These are phyloP conservation scores for Zosterops pallidus DNA, from an alignment of 2,113 vertebrate genomes.

Conservation along the genomic window DNA sequence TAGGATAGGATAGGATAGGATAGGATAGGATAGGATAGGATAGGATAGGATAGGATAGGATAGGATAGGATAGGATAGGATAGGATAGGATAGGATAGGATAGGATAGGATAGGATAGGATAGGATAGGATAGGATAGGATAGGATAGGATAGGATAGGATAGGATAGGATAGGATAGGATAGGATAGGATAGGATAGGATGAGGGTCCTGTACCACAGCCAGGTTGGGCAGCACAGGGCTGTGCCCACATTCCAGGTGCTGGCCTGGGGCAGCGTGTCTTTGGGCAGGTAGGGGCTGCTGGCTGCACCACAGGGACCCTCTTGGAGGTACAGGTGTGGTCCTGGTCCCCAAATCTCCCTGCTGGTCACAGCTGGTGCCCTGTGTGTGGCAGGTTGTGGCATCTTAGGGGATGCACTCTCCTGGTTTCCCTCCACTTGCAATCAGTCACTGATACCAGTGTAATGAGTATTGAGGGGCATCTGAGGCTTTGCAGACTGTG, in stretches of 20 bases:
- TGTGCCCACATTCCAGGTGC: neutral
- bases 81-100: no score
- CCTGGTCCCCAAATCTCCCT: neutral
- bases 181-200: no score
- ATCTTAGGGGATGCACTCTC: neutral
- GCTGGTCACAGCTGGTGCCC: neutral
- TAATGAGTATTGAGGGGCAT: neutral
- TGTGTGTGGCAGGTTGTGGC: neutral
- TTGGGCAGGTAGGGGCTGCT: neutral
- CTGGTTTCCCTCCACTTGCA: neutral
- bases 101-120: accelerated
- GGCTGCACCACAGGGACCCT: accelerated
- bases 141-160: no score
- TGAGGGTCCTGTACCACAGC: accelerated
- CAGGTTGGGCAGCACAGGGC: neutral
- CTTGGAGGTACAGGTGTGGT: neutral
- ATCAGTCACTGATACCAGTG: no score
- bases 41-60: no score
- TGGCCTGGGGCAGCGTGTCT: accelerated
- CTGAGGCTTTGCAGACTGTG: neutral
- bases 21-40: no score
- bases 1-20: no score
- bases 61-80: no score
- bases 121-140: no score
- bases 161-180: no score